Conservation (phyloP, 2,888 invertebrate species). For the Agriopis marginaria region DNA sequence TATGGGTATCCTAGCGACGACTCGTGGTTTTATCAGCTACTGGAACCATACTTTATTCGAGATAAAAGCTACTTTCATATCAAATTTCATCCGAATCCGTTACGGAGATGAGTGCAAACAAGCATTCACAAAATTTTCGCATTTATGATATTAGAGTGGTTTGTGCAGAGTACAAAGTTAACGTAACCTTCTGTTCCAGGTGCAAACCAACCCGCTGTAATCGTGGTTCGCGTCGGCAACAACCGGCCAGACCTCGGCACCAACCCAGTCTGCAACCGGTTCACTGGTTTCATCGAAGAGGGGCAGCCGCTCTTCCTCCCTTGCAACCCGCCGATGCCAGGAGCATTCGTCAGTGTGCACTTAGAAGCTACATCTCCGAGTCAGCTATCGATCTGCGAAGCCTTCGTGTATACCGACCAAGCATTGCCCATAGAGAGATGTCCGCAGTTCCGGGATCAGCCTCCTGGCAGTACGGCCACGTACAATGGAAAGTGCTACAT, state of each 20-base stretch:
- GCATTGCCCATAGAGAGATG: conserved; percentile 96
- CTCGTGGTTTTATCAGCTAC: too few species aligned
- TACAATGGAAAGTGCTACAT: conserved; percentile 98
- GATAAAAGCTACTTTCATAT: too few species aligned
- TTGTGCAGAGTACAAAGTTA: not conserved
- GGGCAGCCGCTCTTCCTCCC: conserved; percentile 96
- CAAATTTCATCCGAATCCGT: too few species aligned
- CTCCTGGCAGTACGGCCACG: conserved; percentile 96
- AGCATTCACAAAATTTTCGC: too few species aligned
- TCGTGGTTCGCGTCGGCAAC: conserved; percentile 96
- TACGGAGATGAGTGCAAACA: too few species aligned
- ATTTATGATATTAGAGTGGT: not conserved
- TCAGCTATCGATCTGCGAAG: conserved; percentile 95
- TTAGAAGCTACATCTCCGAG: conserved; percentile 91
- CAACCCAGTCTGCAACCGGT: conserved; percentile 96
- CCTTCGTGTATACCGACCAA: conserved; percentile 97
- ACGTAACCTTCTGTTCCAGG: conserved; percentile 77
- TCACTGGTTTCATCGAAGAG: conserved; percentile 94
- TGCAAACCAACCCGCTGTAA: conserved; percentile 92
- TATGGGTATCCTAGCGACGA: too few species aligned
- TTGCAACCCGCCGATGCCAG: conserved; percentile 98
- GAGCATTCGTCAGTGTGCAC: conserved; percentile 97
- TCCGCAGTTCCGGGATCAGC: conserved; percentile 96
- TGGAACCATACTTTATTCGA: too few species aligned
- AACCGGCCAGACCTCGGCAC: conserved; percentile 96